Conservation (phyloP, 2,113 vertebrate genomes). For the Butastur rufipennis region DNA sequence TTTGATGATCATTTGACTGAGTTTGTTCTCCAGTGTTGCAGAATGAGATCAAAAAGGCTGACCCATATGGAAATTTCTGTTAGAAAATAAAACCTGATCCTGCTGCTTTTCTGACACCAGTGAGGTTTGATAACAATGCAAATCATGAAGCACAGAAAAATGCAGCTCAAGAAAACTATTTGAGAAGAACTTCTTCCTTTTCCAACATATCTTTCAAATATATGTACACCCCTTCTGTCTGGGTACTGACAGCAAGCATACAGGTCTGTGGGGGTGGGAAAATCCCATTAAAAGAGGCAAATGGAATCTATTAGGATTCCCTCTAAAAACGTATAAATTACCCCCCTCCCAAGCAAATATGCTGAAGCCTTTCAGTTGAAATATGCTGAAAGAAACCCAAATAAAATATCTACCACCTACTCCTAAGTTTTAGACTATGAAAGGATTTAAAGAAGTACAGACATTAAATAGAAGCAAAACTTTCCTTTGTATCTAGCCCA, state of each 20-base stretch:
- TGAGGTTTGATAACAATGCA: not conserved
- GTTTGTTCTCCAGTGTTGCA: slow-evolving; percentile 12
- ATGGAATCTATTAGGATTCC: not conserved
- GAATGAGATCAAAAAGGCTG: slow-evolving; percentile 20
- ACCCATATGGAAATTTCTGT: slow-evolving; percentile 27
- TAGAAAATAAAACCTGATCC: not conserved
- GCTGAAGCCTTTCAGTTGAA: not conserved
- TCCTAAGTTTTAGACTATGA: not conserved
- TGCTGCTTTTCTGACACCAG: not conserved
- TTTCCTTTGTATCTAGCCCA: not conserved
- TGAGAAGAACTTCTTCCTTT: not conserved
- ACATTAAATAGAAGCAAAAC: not conserved
- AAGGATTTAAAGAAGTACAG: not conserved
- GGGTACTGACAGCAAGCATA: not conserved
- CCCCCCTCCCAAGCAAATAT: not conserved
- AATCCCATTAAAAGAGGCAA: not conserved
- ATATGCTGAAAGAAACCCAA: not conserved
- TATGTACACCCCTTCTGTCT: rapidly evolving
- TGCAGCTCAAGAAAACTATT: not conserved
- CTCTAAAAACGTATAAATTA: not conserved
- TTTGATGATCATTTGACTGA: not conserved
- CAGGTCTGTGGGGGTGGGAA: not conserved
- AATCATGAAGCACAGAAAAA: not conserved
- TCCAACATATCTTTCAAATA: not conserved
- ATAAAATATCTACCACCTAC: not conserved